phyloP scores from a whole-genome alignment of 2,888 invertebrate genomes.

The Molorchus minor region DNA sequence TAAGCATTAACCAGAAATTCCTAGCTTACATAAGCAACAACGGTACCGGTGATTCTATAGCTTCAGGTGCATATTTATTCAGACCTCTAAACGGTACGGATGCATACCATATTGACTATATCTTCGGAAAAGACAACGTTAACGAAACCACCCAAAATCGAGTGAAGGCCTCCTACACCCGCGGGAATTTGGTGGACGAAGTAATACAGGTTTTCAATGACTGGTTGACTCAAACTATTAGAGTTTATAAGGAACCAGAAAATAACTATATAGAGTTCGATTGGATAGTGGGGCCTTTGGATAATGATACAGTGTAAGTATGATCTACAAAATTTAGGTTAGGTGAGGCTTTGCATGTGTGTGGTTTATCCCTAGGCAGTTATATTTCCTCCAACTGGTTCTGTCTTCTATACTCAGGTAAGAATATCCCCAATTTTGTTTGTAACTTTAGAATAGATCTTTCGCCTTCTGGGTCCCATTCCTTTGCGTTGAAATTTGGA shows the following conservation, averaged over 20 bases:
- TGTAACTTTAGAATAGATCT: no score
- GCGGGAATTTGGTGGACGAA: conserved; percentile 43
- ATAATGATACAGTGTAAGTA: conserved; percentile 21
- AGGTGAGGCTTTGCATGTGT: no score
- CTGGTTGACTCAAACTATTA: conserved; percentile 76
- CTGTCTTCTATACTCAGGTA: no score
- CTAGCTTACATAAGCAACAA: conserved; percentile 74
- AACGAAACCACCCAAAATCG: conserved; percentile 7
- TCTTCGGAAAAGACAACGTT: conserved; percentile 8
- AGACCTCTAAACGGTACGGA: conserved; percentile 64
- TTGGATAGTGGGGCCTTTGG: conserved; percentile 75
- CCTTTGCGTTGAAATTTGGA: no score
- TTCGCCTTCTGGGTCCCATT: no score
- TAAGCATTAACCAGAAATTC: conserved; percentile 69
- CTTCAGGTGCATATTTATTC: conserved; percentile 93
- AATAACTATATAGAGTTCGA: conserved; percentile 71
- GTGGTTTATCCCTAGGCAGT: no score
- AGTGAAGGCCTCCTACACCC: not conserved
- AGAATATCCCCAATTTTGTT: no score
- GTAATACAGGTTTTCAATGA: conserved; percentile 71
- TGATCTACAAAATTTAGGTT: no score
- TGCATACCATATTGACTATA: conserved; percentile 24
- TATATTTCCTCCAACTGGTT: no score
- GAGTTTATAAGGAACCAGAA: conserved; percentile 69
- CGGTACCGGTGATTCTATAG: conserved; percentile 70